Base-by-base conservation (phyloP, 1,140 invertebrate species). In the Gonioctena quinquepunctata region DNA sequence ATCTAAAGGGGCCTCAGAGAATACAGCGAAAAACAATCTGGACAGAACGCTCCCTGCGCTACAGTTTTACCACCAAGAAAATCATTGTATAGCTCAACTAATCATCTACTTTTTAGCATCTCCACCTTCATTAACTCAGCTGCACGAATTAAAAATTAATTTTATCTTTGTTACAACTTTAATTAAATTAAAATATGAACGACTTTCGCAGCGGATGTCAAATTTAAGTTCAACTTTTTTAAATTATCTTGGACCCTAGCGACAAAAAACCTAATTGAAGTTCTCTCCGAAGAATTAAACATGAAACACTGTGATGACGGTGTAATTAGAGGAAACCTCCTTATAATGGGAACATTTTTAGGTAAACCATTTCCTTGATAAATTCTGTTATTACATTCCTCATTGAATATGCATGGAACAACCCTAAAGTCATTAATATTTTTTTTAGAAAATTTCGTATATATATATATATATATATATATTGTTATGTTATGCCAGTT, bases 111-210 rank as follows among this genome's bases (percentile, higher is more conserved):
- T 76, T 76, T 74, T 76, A 76, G 72, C 71, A 76, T 77, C 76
- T 74, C 70, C 69, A 59, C 74, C 74, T 77, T 74, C 74, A 77
- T 77, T 74, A 79, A 75, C 75, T 76, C 68, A 64, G 72, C 68
- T 63, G 71, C 72, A 62, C 62, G 73, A 80, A 78, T 78, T 79
- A 80, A 80, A 80, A 80, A 80, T 80, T 80, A 80, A 80, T 80
- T 77, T 79, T 75, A 77, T 80, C 74, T 77, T 74, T 76, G 77
- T 77, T 76, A 80, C 74, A 76, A 78, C 72, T 75, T 78, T 80
- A 80, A 80, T 80, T 80, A 77, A 78, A 78, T 77, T 77, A 71
- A 77, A 80, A 77, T 78, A 78, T 77, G 76, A 80, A 80, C 57
- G 65, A 69, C 76, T 75, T 33, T 70, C 63, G 73, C 76, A 75